Conservation (phyloP, 2,888 invertebrate genomes). For the Chymomyza amoena region DNA sequence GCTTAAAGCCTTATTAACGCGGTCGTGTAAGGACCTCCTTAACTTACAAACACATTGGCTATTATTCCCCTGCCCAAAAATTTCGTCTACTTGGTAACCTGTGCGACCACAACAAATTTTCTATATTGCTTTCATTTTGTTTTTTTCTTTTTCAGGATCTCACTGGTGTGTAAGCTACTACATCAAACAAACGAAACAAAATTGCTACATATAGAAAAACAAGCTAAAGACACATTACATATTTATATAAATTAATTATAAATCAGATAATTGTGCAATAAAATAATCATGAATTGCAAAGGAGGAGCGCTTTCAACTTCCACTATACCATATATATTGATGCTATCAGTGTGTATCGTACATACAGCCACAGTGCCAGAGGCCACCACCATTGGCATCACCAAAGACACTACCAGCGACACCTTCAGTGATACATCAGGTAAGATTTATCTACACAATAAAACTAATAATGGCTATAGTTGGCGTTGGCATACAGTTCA, state of each 20-base stretch:
- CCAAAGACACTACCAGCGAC: too few species aligned
- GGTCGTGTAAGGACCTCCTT: background rate
- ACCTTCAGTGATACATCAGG: background rate
- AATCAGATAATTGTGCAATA: slow-evolving; percentile 1
- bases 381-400: background rate
- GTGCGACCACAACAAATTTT: background rate
- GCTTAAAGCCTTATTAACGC: background rate
- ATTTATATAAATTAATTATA: slow-evolving; percentile 15
- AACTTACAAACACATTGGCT: background rate
- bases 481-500: slow-evolving; percentile 5
- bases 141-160: background rate
- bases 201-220: background rate
- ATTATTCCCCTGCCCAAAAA: background rate
- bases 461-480: background rate
- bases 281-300: background rate
- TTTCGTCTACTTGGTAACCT: background rate
- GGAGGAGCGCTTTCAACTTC: background rate
- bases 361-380: background rate
- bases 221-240: background rate
- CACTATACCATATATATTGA: background rate
- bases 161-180: background rate
- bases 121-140: background rate
- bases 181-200: slow-evolving; percentile 15
- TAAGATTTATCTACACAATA: background rate
- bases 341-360: background rate